Conservation (phyloP, 2,888 invertebrate species). For the Eristalis tenax region DNA sequence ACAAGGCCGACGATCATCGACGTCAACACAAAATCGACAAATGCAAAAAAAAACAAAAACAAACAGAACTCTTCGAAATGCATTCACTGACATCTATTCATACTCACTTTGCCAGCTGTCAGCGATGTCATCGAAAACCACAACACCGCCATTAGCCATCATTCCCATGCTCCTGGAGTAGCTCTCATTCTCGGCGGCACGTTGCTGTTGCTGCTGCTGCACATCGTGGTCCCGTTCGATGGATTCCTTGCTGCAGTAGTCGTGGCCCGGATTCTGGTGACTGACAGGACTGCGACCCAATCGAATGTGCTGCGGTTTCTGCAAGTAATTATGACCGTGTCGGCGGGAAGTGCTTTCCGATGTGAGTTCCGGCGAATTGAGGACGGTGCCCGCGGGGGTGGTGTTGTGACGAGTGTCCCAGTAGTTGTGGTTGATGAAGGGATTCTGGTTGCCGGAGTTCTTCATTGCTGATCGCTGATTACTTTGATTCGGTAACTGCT, state of each 20-base stretch:
- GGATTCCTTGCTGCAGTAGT: conserved; percentile 44
- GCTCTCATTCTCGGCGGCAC: conserved; percentile 32
- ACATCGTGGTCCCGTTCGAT: conserved; percentile 54
- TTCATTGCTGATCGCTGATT: conserved; percentile 48
- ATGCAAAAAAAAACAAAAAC: background rate
- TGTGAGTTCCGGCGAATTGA: conserved; percentile 79
- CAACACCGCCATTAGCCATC: conserved; percentile 85
- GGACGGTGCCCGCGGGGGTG: conserved; percentile 76
- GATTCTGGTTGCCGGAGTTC: conserved; percentile 76
- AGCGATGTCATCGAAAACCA: conserved; percentile 92
- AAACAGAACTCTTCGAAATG: background rate
- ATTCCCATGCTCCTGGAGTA: conserved; percentile 80
- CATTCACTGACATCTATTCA: background rate
- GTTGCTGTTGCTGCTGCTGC: conserved; percentile 39
- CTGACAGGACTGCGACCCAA: conserved; percentile 78
- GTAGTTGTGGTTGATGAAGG: conserved; percentile 79
- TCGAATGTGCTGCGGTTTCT: conserved; percentile 76
- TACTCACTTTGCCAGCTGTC: conserved; percentile 89
- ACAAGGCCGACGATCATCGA: background rate
- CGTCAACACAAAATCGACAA: background rate
- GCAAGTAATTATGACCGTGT: conserved; percentile 71
- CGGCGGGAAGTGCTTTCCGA: conserved; percentile 72
- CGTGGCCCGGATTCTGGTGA: conserved; percentile 69
- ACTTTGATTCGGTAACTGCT: conserved; percentile 31
- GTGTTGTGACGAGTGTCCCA: conserved; percentile 78